phyloP scores from a whole-genome alignment of 1,140 invertebrate species.

The Bombus confusus region DNA sequence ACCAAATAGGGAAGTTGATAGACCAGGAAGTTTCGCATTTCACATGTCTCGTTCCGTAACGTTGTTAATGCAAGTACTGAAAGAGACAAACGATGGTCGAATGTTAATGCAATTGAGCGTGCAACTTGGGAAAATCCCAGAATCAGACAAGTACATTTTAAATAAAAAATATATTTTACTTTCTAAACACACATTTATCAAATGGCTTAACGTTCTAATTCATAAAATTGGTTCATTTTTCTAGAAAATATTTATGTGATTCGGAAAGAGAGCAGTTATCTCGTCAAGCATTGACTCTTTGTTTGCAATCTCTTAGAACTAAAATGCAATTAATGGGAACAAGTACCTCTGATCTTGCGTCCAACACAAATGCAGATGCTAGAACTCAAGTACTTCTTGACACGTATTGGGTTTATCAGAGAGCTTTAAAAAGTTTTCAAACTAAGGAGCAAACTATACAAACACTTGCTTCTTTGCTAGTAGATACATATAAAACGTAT shows the following conservation, averaged over 20 bases:
- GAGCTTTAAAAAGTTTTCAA: slow-evolving; percentile 84
- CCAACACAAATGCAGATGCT: slow-evolving; percentile 67
- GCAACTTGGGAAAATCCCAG: slow-evolving; percentile 90
- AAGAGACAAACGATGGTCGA: slow-evolving; percentile 90
- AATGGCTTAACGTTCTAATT: not conserved
- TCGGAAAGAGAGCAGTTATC: slow-evolving; percentile 90
- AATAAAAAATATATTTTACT: not conserved
- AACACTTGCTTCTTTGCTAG: slow-evolving; percentile 83
- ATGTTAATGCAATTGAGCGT: slow-evolving; percentile 91
- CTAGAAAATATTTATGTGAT: slow-evolving; percentile 90
- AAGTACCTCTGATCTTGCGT: slow-evolving; percentile 45
- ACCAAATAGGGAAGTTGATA: slow-evolving; percentile 93
- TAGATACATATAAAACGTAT: slow-evolving; percentile 85
- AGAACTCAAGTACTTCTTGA: slow-evolving; percentile 83
- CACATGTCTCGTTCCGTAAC: slow-evolving; percentile 94
- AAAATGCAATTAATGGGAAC: slow-evolving; percentile 77
- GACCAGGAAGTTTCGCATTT: slow-evolving; percentile 94
- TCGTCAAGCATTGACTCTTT: slow-evolving; percentile 88
- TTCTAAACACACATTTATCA: not conserved
- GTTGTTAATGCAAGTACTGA: slow-evolving; percentile 91
- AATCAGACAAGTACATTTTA: slow-evolving; percentile 88
- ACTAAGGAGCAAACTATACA: slow-evolving; percentile 82
- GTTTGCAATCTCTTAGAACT: slow-evolving; percentile 84
- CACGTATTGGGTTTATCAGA: slow-evolving; percentile 85
- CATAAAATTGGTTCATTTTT: not conserved